Conservation (phyloP, 2,888 invertebrate genomes). For the Lottia gigantea region DNA sequence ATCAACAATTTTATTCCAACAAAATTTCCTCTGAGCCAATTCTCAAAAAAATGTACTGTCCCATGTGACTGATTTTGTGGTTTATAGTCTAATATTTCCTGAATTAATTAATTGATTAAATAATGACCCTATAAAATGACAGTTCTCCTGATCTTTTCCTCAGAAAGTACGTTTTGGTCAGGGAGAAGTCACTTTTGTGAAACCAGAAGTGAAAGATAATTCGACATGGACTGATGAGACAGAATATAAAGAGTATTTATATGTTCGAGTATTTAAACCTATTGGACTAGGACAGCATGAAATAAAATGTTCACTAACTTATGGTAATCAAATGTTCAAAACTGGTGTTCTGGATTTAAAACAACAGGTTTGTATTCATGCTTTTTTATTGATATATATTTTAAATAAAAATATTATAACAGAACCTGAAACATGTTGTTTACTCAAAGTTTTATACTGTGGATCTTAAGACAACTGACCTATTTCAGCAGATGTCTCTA, state of each 20-base stretch:
- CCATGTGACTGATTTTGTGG: no score
- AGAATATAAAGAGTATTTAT: constrained; percentile 59
- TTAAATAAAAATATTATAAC: no score
- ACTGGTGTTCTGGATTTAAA: constrained; percentile 52
- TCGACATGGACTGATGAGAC: constrained; percentile 57
- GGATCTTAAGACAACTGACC: no score
- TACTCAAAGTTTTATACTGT: no score
- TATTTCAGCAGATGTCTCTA: no score
- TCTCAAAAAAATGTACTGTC: no score
- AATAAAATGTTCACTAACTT: constrained; percentile 58
- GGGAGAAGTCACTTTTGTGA: constrained; percentile 28
- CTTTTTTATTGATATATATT: not conserved
- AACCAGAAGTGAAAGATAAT: constrained; percentile 50
- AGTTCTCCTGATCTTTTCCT: not conserved
- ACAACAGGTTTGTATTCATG: not conserved
- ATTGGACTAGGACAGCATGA: constrained; percentile 52
- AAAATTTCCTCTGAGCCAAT: no score
- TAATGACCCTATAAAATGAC: no score
- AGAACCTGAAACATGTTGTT: no score
- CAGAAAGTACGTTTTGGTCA: constrained; percentile 58
- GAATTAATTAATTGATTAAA: no score
- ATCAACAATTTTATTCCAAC: no score
- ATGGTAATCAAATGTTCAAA: constrained; percentile 55
- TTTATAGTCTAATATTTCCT: no score
- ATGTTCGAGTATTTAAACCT: constrained; percentile 58